Conservation (phyloP, 2,113 vertebrate species). For the Hirundichthys speculiger region DNA sequence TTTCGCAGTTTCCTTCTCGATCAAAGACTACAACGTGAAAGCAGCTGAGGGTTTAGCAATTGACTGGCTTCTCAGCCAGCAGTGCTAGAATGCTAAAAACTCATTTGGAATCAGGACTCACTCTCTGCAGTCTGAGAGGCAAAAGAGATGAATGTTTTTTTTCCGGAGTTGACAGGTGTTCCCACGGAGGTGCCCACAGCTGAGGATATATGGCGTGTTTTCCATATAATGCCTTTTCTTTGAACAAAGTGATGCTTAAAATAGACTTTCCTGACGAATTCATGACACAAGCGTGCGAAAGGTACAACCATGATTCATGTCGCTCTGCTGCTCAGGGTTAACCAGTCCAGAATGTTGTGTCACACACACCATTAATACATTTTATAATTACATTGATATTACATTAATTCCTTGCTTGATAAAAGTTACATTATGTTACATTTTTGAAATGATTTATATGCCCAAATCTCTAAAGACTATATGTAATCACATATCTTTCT, state of each 20-base stretch:
- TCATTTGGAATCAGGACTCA: neutral
- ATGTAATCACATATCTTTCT: constrained; percentile 5
- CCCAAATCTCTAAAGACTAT: neutral
- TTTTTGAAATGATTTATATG: no score
- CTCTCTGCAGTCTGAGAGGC: constrained; percentile 7
- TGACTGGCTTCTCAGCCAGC: constrained; percentile 30
- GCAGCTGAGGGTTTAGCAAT: constrained; percentile 50
- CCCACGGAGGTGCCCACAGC: constrained; percentile 33
- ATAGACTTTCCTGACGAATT: neutral
- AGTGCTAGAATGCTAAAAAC: constrained; percentile 47
- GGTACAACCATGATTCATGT: neutral
- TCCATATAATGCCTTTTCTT: constrained; percentile 5
- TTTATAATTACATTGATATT: neutral
- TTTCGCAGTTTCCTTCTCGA: constrained; percentile 38
- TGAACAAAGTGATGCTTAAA: neutral
- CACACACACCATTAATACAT: neutral
- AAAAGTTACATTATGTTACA: no score
- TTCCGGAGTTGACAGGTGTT: constrained; percentile 36
- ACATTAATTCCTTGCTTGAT: no score
- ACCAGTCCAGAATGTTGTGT: no score
- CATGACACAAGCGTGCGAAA: neutral
- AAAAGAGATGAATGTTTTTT: constrained; percentile 44
- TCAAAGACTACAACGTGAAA: constrained; percentile 17
- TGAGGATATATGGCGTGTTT: constrained; percentile 14
- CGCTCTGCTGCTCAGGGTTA: neutral